Percentiles rank a stretch among this genome's conserved stretches.
Evolutionary conservation across 2,797 vertebrate genomes (phyloP).

Genomic region (Lepilemur ruficaudatus): DNA sequence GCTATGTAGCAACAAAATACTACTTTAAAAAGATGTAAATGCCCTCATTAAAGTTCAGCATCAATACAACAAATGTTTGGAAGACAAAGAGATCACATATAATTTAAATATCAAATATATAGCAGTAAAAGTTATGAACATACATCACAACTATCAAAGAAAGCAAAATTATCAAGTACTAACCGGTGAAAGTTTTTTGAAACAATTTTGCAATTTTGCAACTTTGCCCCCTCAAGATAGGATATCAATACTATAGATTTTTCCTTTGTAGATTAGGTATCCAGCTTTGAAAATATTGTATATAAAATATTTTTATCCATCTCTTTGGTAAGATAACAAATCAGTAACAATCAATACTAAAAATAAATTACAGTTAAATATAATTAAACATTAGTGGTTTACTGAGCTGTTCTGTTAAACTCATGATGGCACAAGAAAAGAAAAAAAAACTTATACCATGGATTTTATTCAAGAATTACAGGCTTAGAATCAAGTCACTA

Average conservation of each 20-base stretch:
- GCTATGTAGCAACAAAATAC: neutral
- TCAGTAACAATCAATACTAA: neutral
- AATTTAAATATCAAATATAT: neutral
- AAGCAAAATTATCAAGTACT: neutral
- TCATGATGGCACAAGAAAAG: neutral
- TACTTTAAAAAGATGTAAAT: neutral
- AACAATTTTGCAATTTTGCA: neutral
- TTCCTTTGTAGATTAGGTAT: neutral
- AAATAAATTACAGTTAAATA: neutral
- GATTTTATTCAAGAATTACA: neutral
- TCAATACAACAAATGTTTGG: neutral
- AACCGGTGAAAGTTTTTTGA: neutral
- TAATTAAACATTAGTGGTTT: neutral
- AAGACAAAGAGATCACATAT: neutral
- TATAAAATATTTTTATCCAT: neutral
- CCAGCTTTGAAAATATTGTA: neutral
- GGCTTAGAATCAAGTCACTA: neutral
- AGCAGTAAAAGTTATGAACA: neutral
- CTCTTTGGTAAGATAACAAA: neutral
- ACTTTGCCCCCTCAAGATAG: neutral
- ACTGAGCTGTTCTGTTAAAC: neutral
- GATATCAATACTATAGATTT: neutral
- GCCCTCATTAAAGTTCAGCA: neutral
- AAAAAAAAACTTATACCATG: neutral
- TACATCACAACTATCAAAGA: neutral